Conservation (phyloP, 1,140 invertebrate species). For the Micrasema minimum region DNA sequence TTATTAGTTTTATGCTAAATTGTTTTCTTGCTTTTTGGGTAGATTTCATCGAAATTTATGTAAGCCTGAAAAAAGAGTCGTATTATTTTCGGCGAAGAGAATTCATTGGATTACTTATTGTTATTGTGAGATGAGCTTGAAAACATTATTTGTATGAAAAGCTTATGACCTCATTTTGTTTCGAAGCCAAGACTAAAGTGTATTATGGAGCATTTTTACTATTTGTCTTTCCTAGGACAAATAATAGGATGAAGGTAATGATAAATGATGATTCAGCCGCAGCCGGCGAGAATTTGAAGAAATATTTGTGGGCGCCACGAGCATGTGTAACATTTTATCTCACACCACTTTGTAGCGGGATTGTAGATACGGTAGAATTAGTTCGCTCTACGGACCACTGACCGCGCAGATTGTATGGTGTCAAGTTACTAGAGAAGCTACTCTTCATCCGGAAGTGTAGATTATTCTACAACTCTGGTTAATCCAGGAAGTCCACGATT, state of each 20-base stretch:
- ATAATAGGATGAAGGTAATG: too few relatives aligned
- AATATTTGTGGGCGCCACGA: neutral
- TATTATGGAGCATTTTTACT: constrained; percentile 10
- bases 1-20: too few relatives aligned
- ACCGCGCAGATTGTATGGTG: neutral
- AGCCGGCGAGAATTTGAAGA: constrained; percentile 22
- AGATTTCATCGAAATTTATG: too few relatives aligned
- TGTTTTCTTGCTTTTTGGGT: too few relatives aligned
- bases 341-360: constrained; percentile 14
- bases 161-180: too few relatives aligned
- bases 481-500: constrained; percentile 6
- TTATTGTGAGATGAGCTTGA: too few relatives aligned
- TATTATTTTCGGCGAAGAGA: too few relatives aligned
- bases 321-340: constrained; percentile 31
- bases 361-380: constrained; percentile 1
- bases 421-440: constrained; percentile 5
- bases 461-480: neutral
- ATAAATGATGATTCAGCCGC: constrained; percentile 50
- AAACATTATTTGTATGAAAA: too few relatives aligned
- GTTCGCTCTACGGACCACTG: neutral
- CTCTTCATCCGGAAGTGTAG: constrained; percentile 2
- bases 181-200: too few relatives aligned
- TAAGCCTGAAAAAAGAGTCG: too few relatives aligned
- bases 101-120: too few relatives aligned
- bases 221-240: constrained; percentile 23